phyloP scores from a whole-genome alignment of 2,888 invertebrate genomes.

The Callinectes sapidus region DNA sequence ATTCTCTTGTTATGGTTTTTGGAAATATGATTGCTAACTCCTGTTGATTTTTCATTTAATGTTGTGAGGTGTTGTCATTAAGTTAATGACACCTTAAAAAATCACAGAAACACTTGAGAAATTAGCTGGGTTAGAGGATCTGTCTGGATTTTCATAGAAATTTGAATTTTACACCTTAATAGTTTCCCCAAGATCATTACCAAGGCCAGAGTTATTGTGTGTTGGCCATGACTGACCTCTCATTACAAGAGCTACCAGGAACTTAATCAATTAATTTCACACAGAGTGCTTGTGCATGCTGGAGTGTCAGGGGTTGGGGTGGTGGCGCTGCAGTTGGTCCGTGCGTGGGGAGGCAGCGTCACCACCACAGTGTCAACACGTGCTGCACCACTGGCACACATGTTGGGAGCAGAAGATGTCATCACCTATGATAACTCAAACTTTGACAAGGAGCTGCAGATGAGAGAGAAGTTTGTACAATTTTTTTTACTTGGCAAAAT shows the following conservation, averaged over 20 bases:
- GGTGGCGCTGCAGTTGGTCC: constrained; percentile 80
- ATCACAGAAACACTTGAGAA: too few species aligned
- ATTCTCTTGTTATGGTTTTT: background rate
- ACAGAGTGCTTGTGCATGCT: constrained; percentile 80
- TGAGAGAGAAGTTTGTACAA: constrained; percentile 73
- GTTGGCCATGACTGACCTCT: too few species aligned
- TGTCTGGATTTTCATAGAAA: too few species aligned
- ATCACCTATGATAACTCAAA: constrained; percentile 75
- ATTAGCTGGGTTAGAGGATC: too few species aligned
- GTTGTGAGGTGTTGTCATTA: background rate
- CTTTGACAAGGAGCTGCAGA: constrained; percentile 73
- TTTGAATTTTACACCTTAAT: too few species aligned
- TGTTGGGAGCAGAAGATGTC: constrained; percentile 79
- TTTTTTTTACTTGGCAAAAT: background rate
- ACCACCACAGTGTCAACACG: constrained; percentile 78
- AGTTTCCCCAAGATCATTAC: too few species aligned
- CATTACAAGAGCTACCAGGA: too few species aligned
- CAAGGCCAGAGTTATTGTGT: too few species aligned
- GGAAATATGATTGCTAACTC: background rate
- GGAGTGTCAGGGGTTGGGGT: constrained; percentile 81
- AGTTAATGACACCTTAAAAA: too few species aligned
- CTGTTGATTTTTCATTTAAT: background rate
- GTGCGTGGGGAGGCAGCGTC: constrained; percentile 80
- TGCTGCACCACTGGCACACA: constrained; percentile 79
- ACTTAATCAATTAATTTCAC: background rate